Conservation (phyloP, 2,797 vertebrate genomes). For the Dipus sagitta region DNA sequence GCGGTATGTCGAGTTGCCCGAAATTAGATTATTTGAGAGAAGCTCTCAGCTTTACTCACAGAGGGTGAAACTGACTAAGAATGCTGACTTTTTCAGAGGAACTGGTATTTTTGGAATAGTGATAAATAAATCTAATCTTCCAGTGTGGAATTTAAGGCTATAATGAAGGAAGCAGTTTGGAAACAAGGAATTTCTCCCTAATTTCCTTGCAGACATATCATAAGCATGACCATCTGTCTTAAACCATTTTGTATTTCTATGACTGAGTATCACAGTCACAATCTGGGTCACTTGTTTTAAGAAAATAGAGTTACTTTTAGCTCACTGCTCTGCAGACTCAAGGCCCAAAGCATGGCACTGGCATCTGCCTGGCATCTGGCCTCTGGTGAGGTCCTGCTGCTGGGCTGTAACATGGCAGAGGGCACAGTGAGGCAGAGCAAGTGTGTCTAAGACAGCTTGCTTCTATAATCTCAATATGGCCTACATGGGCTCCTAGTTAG, state of each 20-base stretch:
- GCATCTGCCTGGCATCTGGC: neutral
- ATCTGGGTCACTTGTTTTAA: neutral
- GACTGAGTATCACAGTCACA: neutral
- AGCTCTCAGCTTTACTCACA: neutral
- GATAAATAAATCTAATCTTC: slow-evolving; percentile 30
- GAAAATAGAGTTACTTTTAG: neutral
- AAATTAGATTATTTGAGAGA: neutral
- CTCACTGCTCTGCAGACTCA: neutral
- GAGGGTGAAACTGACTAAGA: neutral
- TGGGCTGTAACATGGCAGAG: neutral
- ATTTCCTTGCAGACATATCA: neutral
- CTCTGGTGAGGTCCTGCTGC: neutral
- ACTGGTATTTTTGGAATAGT: neutral
- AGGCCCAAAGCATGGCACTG: neutral
- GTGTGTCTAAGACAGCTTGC: neutral
- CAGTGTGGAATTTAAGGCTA: neutral
- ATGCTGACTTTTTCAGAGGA: slow-evolving; percentile 24
- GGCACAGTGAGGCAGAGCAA: neutral
- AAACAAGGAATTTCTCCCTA: neutral
- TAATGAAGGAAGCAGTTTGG: neutral
- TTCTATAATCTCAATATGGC: neutral
- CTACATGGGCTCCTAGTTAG: neutral
- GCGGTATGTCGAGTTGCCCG: neutral
- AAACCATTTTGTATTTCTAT: neutral
- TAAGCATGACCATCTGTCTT: neutral